Base-by-base conservation (phyloP, 2,888 invertebrate genomes). In the Sinhomidia bicolor region DNA sequence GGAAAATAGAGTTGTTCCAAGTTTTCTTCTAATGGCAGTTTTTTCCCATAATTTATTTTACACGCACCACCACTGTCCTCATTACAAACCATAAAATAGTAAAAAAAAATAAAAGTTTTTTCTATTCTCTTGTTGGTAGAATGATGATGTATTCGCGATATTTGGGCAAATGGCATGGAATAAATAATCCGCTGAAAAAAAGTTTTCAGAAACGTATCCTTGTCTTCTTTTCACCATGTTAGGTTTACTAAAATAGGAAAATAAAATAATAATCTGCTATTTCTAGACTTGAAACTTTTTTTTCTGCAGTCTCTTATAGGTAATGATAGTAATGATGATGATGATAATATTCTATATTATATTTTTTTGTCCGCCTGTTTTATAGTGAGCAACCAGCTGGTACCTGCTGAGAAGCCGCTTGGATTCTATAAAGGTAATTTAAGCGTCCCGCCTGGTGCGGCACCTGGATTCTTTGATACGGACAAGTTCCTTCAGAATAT, bases 401-500 rank as follows among this genome's bases (percentile, higher is more conserved):
- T 92, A 9, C 92, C 92, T 9, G 82, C 89, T n/a, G 91, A 92
- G 17, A 91, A 91, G 54, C 88, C 90, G 5, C 44, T 91, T 36
- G 84, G 91, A 82, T 92, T 92, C 90, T 92, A 92, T 90, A 92
- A 92, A 82, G 92, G 92, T 7, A 92, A 92, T 71, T 81, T 92
- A 76, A 89, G 91, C 23, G 92, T 92, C n/a, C 91, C 92, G 36
- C 85, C 90, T 7, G 89, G 89, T 26, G 91, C 91, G 20, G 92
- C 91, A 3, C 91, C 92, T 3, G 91, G 91, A 47, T 92, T 92
- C 90, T 92, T 92, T 76, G 92, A 92, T 57, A 92, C 92, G 62
- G 92, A 92, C 65, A 92, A 92, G 82, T 92, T 92, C 89, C 83
- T 92, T 9, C 92, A 92, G 79, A 92, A 92, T 74, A 92, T 92